These are phyloP conservation scores for Halictus ligatus DNA, from an alignment of 2,888 invertebrate species.

Conservation along the genomic window DNA sequence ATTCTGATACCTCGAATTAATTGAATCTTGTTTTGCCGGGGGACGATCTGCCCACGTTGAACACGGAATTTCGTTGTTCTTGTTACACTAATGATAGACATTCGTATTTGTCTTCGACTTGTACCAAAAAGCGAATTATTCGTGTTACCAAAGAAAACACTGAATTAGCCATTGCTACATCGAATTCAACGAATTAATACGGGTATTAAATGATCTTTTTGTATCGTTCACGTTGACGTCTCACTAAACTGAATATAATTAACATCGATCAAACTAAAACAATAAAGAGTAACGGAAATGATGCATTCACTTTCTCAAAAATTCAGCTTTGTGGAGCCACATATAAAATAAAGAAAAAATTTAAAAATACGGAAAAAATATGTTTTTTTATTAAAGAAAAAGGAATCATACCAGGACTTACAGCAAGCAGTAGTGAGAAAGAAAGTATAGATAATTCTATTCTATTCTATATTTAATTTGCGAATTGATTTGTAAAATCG, in stretches of 20 bases:
- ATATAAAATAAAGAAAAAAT: background rate
- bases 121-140: background rate
- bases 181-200: background rate
- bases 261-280: background rate
- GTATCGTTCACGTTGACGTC: background rate
- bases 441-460: background rate
- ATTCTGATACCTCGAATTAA: constrained; percentile 55
- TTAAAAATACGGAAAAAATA: too few species aligned
- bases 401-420: too few species aligned
- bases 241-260: background rate
- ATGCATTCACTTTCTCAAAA: background rate
- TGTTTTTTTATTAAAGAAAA: background rate
- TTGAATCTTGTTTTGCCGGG: background rate
- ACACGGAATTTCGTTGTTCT: background rate
- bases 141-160: background rate
- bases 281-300: background rate
- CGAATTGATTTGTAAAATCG: background rate
- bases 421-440: background rate
- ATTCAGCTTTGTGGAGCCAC: background rate
- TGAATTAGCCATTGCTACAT: background rate
- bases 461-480: background rate
- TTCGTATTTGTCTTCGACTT: background rate
- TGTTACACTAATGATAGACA: background rate
- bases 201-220: background rate
- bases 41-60: background rate